phyloP scores from a whole-genome alignment of 2,797 vertebrate species.

The Xiphorhynchus erythropygius region DNA sequence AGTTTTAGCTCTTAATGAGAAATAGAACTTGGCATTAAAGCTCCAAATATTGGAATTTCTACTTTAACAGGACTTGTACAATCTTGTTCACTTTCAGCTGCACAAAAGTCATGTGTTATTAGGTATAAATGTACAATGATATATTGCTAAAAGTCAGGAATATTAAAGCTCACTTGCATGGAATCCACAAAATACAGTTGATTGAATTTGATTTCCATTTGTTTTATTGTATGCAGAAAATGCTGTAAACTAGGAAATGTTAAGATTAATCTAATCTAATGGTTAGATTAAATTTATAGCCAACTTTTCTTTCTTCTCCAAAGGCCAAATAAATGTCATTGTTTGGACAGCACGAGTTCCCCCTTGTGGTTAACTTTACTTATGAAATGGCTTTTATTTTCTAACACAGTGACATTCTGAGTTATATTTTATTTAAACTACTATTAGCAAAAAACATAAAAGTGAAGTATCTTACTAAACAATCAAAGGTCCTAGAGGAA shows the following conservation, averaged over 20 bases:
- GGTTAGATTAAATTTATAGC: not conserved
- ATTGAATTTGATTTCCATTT: not conserved
- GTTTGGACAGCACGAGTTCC: slow-evolving; percentile 24
- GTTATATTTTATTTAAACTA: not conserved
- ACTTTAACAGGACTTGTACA: not conserved
- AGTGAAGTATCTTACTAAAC: not conserved
- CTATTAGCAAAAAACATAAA: not conserved
- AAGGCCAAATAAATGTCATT: not conserved
- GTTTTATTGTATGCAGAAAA: not conserved
- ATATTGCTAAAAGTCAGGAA: not conserved
- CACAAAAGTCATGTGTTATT: not conserved
- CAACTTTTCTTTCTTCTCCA: not conserved
- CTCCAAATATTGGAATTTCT: not conserved
- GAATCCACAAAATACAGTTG: not conserved
- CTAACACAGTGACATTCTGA: not conserved
- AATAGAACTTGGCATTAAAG: not conserved
- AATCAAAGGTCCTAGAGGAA: not conserved
- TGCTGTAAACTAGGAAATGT: not conserved
- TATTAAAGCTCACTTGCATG: not conserved
- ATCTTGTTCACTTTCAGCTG: not conserved
- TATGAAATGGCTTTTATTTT: not conserved
- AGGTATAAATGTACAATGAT: not conserved
- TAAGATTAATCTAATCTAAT: not conserved
- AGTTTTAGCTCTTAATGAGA: not conserved
- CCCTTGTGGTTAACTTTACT: slow-evolving; percentile 57